phyloP scores from a whole-genome alignment of 2,888 invertebrate species.

The Diarsia mendica region DNA sequence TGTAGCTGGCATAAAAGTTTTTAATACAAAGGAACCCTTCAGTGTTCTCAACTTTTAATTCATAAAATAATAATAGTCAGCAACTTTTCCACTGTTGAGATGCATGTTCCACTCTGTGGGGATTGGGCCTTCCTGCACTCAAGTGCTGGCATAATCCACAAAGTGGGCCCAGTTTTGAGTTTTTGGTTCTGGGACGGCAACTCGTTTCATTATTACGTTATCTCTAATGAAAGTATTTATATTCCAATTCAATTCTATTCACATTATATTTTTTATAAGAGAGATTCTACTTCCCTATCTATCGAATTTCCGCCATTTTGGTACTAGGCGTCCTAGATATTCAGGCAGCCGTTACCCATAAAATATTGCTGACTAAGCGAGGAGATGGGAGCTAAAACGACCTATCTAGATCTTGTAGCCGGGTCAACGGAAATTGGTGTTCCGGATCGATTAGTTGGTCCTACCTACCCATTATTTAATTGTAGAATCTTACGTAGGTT shows the following conservation, averaged over 20 bases:
- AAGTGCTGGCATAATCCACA: neutral
- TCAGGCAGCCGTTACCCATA: conserved; percentile 36
- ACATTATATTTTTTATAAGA: neutral
- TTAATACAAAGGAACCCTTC: no score
- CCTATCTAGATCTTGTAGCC: conserved; percentile 46
- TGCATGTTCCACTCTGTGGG: neutral
- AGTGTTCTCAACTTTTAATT: neutral
- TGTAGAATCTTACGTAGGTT: conserved; percentile 26
- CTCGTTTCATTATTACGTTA: neutral
- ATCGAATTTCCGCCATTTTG: conserved; percentile 31
- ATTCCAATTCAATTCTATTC: no score
- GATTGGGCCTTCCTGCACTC: neutral
- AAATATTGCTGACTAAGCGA: conserved; percentile 45
- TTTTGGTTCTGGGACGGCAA: neutral
- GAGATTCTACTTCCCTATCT: neutral
- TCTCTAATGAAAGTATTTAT: neutral
- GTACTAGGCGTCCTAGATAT: conserved; percentile 15
- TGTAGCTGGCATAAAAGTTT: neutral
- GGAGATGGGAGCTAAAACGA: conserved; percentile 33
- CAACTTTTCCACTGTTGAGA: neutral
- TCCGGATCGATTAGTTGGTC: conserved; percentile 25
- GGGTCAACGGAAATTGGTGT: conserved; percentile 47
- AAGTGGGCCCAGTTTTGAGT: neutral
- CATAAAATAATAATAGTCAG: neutral
- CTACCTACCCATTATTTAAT: conserved; percentile 48